Evolutionary conservation across 2,888 invertebrate genomes (phyloP).

Genomic region (Eulithis testata): DNA sequence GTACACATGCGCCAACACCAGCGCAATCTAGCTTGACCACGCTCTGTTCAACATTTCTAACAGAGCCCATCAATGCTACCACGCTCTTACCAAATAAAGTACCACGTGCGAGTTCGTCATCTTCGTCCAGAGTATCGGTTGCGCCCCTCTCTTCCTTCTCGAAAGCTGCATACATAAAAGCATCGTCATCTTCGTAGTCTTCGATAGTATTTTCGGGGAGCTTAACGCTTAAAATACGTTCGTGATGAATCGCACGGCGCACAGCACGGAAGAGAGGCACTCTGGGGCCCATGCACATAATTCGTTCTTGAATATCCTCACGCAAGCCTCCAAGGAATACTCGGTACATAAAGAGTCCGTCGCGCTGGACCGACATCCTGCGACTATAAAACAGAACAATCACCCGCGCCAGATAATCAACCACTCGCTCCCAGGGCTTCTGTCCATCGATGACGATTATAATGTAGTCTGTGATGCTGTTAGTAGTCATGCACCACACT

Average conservation of each 20-base stretch:
- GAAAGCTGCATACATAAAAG: background rate
- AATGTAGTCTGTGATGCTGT: background rate
- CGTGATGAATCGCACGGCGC: background rate
- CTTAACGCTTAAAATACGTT: background rate
- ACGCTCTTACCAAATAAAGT: too few species aligned
- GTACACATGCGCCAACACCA: too few species aligned
- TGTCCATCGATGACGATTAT: slow-evolving; percentile 13
- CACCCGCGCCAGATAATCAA: background rate
- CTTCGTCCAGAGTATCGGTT: too few species aligned
- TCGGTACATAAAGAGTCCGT: slow-evolving; percentile 2
- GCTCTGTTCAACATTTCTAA: too few species aligned
- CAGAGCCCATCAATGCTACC: too few species aligned
- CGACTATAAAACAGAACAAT: background rate
- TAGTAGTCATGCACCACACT: background rate
- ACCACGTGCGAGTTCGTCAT: too few species aligned
- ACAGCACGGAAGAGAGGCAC: background rate
- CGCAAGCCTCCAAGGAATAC: slow-evolving; percentile 16
- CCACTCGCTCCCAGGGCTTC: slow-evolving; percentile 9
- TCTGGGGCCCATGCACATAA: background rate
- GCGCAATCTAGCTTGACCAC: too few species aligned
- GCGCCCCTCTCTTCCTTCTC: background rate
- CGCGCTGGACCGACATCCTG: background rate
- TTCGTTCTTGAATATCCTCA: background rate
- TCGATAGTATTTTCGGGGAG: too few species aligned
- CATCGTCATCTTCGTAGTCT: background rate